Evolutionary conservation across 1,140 invertebrate genomes (phyloP), one percentile per base, ranked within the genome.

Genomic region (Drosophila simulans): DNA sequence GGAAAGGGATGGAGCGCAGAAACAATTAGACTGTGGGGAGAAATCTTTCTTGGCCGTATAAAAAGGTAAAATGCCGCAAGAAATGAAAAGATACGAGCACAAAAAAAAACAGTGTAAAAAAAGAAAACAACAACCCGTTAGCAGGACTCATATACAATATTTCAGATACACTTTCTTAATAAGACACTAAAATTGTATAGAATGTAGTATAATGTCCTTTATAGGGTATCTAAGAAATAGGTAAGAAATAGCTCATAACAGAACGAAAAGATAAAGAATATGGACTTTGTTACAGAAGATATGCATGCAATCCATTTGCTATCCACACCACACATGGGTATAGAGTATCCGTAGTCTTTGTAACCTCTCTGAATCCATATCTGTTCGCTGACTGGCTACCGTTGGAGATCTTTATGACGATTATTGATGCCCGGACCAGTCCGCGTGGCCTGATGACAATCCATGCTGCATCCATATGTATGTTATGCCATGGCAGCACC

Each of bases 21-120:
- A 88, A 85, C 83, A 85, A 85, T 85, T 88, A 88, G 69, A 78
- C 80, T 80, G 84, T 74, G 70, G 60, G 73, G 55, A 78, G 80
- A 88, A 86, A 88, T 78, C 73, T 70, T 52, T 64, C 46, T 68
- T 49, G 64, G 69, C 43, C 72, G 59, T 63, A 46, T 49, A 52
- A 64, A 74, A 65, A 73, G 56, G 54, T 70, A 35, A 70, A 70
- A 70, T 70, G 68, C 68, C 65, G 68, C 68, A 70, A 70, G 68
- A 70, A 57, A 70, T 48, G 10, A 42, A 70, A 57, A 69, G 66
- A 70, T 27, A 42, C 35, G 42, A 66, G 63, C 51, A 12, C 43
- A 63, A 51, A 34, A 62, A 17, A 51, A 43, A 37, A 49, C 5
- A 15, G 35, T 27, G 45, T 31, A 56, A 35, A 48, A 37, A 70